These are phyloP conservation scores for Hypotaenidia okinawae DNA, from an alignment of 2,797 vertebrate species.

Conservation along the genomic window DNA sequence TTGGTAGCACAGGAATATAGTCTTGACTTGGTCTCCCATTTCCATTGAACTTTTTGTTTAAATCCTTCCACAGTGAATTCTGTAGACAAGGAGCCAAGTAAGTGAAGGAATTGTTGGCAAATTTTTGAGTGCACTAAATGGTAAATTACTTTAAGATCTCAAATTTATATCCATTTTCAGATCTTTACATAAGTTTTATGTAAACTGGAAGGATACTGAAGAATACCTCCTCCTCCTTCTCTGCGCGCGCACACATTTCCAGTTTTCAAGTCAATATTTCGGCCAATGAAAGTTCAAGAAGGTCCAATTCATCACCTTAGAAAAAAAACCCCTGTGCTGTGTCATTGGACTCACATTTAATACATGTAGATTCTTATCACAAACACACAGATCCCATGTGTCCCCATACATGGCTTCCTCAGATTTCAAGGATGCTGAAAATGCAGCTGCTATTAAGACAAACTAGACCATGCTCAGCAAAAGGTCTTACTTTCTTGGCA, in stretches of 20 bases:
- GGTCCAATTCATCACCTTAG: background rate
- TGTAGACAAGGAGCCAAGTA: background rate
- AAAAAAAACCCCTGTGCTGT: background rate
- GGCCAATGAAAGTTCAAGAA: background rate
- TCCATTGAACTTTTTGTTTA: constrained; percentile 6
- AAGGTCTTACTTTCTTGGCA: background rate
- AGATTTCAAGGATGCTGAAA: background rate
- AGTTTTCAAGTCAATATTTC: background rate
- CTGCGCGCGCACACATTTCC: background rate
- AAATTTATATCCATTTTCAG: background rate
- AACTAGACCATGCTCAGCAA: background rate
- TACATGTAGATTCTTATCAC: background rate
- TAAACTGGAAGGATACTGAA: background rate
- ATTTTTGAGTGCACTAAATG: background rate
- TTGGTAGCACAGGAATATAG: background rate
- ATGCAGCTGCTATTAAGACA: background rate
- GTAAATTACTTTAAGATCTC: constrained; percentile 11
- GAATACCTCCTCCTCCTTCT: background rate
- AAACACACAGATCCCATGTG: background rate
- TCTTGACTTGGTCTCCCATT: background rate
- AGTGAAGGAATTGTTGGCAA: constrained; percentile 12
- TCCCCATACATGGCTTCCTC: background rate
- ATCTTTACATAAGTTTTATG: constrained; percentile 3
- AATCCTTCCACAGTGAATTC: background rate
- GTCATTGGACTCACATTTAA: background rate